These are phyloP conservation scores for Ardeotis arabs DNA, from an alignment of 2,113 vertebrate species.

Conservation along the genomic window DNA sequence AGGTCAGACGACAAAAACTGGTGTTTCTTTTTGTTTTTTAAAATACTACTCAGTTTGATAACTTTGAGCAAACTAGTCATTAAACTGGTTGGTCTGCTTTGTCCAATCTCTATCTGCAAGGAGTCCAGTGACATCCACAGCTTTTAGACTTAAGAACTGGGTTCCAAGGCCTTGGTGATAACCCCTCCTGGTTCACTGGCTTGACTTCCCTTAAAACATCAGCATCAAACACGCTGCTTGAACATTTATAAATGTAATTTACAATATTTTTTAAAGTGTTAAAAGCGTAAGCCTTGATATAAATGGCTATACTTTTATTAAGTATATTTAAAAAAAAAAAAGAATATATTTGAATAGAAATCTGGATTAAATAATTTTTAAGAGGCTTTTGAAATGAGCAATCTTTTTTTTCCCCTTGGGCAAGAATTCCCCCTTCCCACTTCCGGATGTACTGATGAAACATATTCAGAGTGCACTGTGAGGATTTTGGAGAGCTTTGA, in stretches of 20 bases:
- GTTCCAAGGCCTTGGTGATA: neutral
- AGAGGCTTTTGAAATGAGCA: neutral
- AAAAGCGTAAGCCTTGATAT: neutral
- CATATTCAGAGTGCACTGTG: neutral
- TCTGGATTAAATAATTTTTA: neutral
- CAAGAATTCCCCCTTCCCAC: neutral
- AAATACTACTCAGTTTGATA: neutral
- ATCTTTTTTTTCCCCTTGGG: neutral
- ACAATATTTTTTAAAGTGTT: neutral
- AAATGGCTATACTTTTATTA: neutral
- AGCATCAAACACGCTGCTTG: neutral
- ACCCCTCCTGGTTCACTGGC: neutral
- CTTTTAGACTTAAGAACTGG: neutral
- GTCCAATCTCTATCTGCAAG: neutral
- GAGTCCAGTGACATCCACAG: neutral
- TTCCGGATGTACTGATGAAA: neutral
- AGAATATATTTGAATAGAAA: neutral
- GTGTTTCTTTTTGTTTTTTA: neutral
- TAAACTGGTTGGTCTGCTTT: neutral
- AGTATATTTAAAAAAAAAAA: neutral
- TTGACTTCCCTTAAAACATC: neutral
- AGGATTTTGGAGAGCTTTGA: conserved; percentile 1
- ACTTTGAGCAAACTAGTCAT: neutral
- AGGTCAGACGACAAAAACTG: neutral
- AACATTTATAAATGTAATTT: neutral